Evolutionary conservation across 2,888 invertebrate genomes (phyloP).

Genomic region (Galeruca laticollis): DNA sequence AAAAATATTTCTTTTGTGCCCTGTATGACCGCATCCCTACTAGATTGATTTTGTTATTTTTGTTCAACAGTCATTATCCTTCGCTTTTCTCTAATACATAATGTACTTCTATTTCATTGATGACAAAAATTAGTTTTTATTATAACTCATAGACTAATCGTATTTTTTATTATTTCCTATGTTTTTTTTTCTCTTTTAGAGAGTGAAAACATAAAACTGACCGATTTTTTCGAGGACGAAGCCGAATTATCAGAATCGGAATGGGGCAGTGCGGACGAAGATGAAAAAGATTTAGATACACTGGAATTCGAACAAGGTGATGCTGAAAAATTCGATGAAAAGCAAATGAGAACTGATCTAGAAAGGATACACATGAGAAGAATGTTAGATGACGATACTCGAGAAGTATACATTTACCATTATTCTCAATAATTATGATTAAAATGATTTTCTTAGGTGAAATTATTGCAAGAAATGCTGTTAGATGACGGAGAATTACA

Average conservation of each 20-base stretch:
- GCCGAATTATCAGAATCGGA: constrained; percentile 94
- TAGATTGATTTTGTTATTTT: no score
- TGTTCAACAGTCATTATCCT: no score
- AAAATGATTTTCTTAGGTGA: constrained; percentile 51
- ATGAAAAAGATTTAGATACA: constrained; percentile 82
- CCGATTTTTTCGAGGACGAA: constrained; percentile 88
- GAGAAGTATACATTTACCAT: constrained; percentile 71
- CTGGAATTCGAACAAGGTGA: constrained; percentile 90
- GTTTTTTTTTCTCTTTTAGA: constrained; percentile 29
- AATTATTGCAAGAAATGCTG: constrained; percentile 85
- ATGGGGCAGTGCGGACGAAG: constrained; percentile 90
- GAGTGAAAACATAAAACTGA: constrained; percentile 62
- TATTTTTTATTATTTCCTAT: not conserved
- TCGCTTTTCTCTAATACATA: no score
- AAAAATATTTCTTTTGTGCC: no score
- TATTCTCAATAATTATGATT: not conserved
- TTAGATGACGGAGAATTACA: constrained; percentile 92
- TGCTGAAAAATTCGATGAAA: constrained; percentile 83
- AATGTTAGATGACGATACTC: constrained; percentile 88
- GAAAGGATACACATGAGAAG: constrained; percentile 90
- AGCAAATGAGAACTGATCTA: constrained; percentile 81
- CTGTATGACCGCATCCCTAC: no score
- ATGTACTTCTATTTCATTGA: no score
- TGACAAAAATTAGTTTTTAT: no score
- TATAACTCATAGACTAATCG: no score